Base-by-base conservation (phyloP, 1,140 invertebrate genomes). In the Linepithema humile region DNA sequence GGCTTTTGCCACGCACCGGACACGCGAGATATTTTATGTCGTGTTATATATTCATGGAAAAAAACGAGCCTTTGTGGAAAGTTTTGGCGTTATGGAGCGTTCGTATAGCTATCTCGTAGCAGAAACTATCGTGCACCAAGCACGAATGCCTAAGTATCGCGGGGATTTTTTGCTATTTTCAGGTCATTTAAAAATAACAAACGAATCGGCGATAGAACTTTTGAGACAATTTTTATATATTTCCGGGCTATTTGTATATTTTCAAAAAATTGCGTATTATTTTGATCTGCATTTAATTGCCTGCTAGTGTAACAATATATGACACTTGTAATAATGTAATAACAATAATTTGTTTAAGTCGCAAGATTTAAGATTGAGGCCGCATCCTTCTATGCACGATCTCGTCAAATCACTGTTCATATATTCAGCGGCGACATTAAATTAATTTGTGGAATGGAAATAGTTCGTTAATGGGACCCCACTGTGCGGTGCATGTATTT, bases 11-110 rank as follows among this genome's bases (percentile, higher is more conserved):
- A 32, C 64, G 64, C 64, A 69, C 45, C 10, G 62, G 23, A 78
- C 35, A 64, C 43, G 59, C 75, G 64, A 26, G 64, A 80, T 80
- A 80, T 80, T 80, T 80, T 80, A 80, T 70, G 75, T 70, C 64
- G 75, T n/a, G 75, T 80, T 80, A 80, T 80, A 80, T 80, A 80
- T 80, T 80, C 75, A 80, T 80, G 75, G 75, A 80, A 80, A 80
- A 80, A 80, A 80, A 80, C 48, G 75, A 57, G 75, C 48, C 75
- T 80, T 80, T 80, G 75, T 80, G 50, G 50, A 70, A 69, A 55
- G 59, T 77, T 45, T 70, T 55, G 64, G 38, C 64, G 75, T 80
- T 80, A 78, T 78, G 62, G 75, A 40, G 73, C 74, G 45, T 77
- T 29, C 75, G 55, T 80, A 55, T 48, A 57, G 48, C 75, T 80